Evolutionary conservation across 2,797 vertebrate genomes (phyloP), one percentile per base, ranked within the genome.

Genomic region (Amblyraja radiata): DNA sequence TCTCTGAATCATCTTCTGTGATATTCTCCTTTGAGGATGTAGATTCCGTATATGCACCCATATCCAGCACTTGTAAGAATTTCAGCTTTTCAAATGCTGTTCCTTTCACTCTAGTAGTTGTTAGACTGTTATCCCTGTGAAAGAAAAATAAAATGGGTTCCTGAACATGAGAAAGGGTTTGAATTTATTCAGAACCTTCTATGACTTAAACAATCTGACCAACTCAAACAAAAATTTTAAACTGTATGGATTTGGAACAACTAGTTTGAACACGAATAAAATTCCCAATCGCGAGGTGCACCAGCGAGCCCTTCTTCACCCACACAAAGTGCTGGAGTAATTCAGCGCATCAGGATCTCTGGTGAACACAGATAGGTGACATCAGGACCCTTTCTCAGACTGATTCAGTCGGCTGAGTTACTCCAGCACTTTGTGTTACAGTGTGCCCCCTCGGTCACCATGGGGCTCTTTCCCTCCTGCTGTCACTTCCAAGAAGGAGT

Each of bases 41-140:
- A 46, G 97, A 96, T 73, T 96, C 94, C 94, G 97, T 96, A 94
- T 97, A 97, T 13, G 97, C 96, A 94, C 98, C 98, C 77, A 98
- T 96, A 95, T 99, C 98, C 94, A 99, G 94, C 83, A 98, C 98
- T 94, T 98, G 98, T 93, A 99, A 96, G 93, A 97, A 96, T 94
- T 96, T 96, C 94, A 99, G 97, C 94, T 97, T 97, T 94, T 97
- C 95, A 94, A 99, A 98, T 65, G 96, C 97, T 71, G 96, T 98
- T 94, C 98, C 98, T 28, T 97, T 97, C 95, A 99, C 96, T 0
- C 97, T 95, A 94, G 96, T 96, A 94, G 96, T 96, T 0, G 97
- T 97, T 94, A 99, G 97, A 93, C 97, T 98, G 95, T 99, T 99
- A 95, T 97, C 98, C 96, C 99, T 99, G 93, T 74, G 90, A 76